Evolutionary conservation across 2,888 invertebrate genomes (phyloP), one percentile per base, ranked within the genome.

Genomic region (Gastrophysa polygoni): DNA sequence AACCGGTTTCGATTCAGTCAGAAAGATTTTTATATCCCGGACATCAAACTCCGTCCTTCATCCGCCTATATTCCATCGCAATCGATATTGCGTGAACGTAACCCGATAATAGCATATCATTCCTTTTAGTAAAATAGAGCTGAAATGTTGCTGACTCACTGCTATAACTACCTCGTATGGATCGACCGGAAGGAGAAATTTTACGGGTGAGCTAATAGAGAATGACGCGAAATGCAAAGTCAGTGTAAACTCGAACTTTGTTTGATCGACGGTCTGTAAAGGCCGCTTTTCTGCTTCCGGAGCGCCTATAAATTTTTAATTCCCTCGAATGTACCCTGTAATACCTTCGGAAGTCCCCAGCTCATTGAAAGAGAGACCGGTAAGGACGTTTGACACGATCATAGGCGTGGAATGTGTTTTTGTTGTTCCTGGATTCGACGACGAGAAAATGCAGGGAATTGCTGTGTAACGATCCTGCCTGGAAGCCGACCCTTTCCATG

Each of bases 291-390:
- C 57, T 49, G 24, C 24, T 24, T 60, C 61, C 57, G 64, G 57
- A 57, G 61, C n/a, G 63, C 65, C 67, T 67, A 57, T 71, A 67
- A 71, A 73, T 73, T 73, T 70, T 72, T 71, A 72, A 72, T 72
- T 70, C 72, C 70, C 63, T 68, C 68, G 64, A 71, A 68, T 70
- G 72, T 68, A 71, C 64, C 59, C 61, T 66, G 50, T 54, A 63
- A 68, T 60, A 64, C 65, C 66, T 68, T 66, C 58, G 58, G 34
- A 63, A 57, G 57, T 58, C 56, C 57, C 68, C 52, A 59, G 59
- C 66, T 68, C 65, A 70, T 66, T 64, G 68, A 66, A 66, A 47
- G n/a, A 47, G n/a, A 44, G 44, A 65, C 24, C 24, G 24, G 7
- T 24, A 24, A 24, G 24, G 24, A 24, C 24, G 7, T 24, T 24